These are phyloP conservation scores for Orthosia cruda DNA, from an alignment of 2,888 invertebrate genomes.

Conservation along the genomic window DNA sequence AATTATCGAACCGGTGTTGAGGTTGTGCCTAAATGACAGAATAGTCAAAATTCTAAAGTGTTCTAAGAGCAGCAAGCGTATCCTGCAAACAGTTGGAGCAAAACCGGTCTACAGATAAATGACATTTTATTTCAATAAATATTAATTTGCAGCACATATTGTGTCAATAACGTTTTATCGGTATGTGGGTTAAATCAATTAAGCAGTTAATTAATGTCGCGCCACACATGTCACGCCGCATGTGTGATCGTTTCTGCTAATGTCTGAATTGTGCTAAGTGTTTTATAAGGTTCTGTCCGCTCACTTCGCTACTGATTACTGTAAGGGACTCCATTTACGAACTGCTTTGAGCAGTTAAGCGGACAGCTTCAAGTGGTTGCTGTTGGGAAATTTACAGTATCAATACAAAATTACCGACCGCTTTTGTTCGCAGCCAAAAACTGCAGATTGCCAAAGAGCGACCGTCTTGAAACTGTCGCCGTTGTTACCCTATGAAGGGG, in stretches of 20 bases:
- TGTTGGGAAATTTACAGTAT: too few relatives aligned
- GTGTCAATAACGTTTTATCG: constrained; percentile 33
- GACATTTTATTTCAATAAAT: constrained; percentile 19
- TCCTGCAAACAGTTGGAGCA: not conserved
- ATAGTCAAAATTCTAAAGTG: too few relatives aligned
- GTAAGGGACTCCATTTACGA: not conserved
- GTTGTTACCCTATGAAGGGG: not conserved
- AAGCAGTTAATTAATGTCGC: constrained; percentile 48
- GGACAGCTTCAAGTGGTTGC: too few relatives aligned
- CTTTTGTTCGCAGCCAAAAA: too few relatives aligned
- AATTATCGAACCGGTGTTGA: too few relatives aligned
- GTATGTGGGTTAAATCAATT: constrained; percentile 62
- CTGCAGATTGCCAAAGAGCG: too few relatives aligned
- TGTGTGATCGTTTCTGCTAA: constrained; percentile 18
- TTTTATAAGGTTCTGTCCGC: not conserved
- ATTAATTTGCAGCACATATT: constrained; percentile 31
- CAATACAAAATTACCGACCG: too few relatives aligned
- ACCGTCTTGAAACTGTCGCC: too few relatives aligned
- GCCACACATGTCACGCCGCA: constrained; percentile 24
- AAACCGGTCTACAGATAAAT: not conserved
- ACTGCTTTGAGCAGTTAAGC: not conserved
- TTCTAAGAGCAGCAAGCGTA: too few relatives aligned
- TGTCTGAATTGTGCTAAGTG: not conserved
- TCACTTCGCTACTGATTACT: not conserved
- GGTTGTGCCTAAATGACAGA: too few relatives aligned